Base-by-base conservation (phyloP, 2,113 vertebrate species). In the Nyctibius bracteatus region DNA sequence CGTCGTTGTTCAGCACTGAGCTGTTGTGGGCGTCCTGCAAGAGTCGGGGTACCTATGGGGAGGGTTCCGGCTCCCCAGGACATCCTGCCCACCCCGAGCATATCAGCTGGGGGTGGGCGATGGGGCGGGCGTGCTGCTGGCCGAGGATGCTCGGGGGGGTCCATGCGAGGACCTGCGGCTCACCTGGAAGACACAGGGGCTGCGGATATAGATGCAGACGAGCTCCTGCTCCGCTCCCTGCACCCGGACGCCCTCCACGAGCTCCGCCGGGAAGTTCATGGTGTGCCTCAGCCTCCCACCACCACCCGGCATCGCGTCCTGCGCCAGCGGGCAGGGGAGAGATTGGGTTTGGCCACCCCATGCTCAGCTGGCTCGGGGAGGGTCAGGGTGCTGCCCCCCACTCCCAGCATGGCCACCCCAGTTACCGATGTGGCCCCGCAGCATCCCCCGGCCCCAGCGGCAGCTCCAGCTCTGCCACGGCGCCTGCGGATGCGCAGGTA, bases 291-390 rank as follows among this genome's bases (percentile, higher is more conserved):
- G 11, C 52, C 14, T 33, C 15, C 8, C 0, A 4, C 4, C 0
- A 0, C 22, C 1, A 0, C 33, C 3, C 3, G 0, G 12, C 9
- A 31, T 47, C 18, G 1, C 5, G 12, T 14, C 12, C 74, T 51
- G 41, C 2, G 1, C 28, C 14, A 0, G 31, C 6, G 10, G 30
- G 37, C 16, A 39, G 20, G 33, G 28, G 44, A 71, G 33, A 58
- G 51, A 22, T 12, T 12, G 28, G 16, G 14, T 58, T 41, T 8
- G 6, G 33, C 37, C 14, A 3, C 10, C 24, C 21, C 2, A 0
- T 24, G 24, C 18, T 51, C 3, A 0, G 28, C 23, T 59, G 33
- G 51, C 37, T 27, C 4, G 1, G 25, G 10, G 33, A 10, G 18
- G 24, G 25, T 61, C 27, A 25, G 43, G 35, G 37, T 46, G 90